These are phyloP conservation scores for Asarcornis scutulata DNA, from an alignment of 2,113 vertebrate species.

Conservation along the genomic window DNA sequence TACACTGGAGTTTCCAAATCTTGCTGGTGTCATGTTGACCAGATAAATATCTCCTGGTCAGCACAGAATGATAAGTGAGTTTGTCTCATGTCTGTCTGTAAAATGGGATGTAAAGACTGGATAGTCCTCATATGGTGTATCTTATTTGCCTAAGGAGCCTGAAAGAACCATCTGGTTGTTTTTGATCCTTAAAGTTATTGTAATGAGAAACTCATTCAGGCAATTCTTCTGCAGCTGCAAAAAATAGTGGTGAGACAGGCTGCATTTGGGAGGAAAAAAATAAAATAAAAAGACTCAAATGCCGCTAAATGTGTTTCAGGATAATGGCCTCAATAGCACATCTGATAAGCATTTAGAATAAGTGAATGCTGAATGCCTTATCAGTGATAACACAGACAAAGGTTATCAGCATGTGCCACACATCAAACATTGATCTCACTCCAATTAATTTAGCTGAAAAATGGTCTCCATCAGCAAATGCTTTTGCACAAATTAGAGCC, in stretches of 20 bases:
- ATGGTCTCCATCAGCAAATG: slow-evolving; percentile 52
- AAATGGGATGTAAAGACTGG: not conserved
- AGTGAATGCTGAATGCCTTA: slow-evolving; percentile 46
- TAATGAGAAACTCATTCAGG: slow-evolving; percentile 53
- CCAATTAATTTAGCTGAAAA: slow-evolving; percentile 55
- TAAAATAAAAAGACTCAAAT: not conserved
- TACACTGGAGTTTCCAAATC: not conserved
- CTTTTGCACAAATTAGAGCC: slow-evolving; percentile 30
- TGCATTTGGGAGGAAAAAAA: not conserved
- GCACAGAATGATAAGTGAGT: not conserved
- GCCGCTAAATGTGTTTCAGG: slow-evolving; percentile 44
- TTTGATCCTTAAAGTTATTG: slow-evolving; percentile 35
- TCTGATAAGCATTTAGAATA: slow-evolving; percentile 52
- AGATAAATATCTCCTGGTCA: not conserved
- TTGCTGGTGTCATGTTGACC: not conserved
- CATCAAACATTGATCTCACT: slow-evolving; percentile 32
- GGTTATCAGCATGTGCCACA: slow-evolving; percentile 26
- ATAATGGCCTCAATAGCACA: slow-evolving; percentile 42
- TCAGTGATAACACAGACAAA: slow-evolving; percentile 52
- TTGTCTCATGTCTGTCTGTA: not conserved
- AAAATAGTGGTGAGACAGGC: slow-evolving; percentile 48
- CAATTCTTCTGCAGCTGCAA: slow-evolving; percentile 56
- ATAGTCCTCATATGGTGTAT: not conserved
- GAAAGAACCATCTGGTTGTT: slow-evolving; percentile 27
- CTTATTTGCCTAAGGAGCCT: slow-evolving; percentile 22